These are phyloP conservation scores for Bungarus multicinctus DNA, from an alignment of 2,113 vertebrate species.

Conservation along the genomic window DNA sequence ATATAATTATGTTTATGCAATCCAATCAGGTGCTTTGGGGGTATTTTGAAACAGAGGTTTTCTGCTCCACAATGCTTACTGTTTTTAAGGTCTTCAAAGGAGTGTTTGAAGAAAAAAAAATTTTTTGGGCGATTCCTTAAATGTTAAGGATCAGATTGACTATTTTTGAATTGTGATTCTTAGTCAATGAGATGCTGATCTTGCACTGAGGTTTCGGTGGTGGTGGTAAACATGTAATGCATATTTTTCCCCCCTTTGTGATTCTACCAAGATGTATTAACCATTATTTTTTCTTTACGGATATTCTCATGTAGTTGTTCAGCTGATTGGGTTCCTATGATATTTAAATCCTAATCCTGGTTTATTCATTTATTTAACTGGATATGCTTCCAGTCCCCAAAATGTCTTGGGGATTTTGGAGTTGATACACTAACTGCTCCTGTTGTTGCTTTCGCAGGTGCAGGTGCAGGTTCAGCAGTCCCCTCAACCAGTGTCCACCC, in stretches of 20 bases:
- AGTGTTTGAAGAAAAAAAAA: background rate
- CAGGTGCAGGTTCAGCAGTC: constrained; percentile 84
- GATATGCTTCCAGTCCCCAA: background rate
- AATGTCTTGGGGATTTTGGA: fast-evolving
- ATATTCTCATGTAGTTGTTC: background rate
- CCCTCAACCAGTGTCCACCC: constrained; percentile 77
- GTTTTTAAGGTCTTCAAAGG: background rate
- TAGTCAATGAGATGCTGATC: background rate
- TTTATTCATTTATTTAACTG: background rate
- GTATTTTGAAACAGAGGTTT: background rate
- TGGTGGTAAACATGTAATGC: background rate
- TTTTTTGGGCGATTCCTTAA: background rate
- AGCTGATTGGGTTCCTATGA: background rate
- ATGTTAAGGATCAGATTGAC: background rate
- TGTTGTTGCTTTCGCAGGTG: constrained; percentile 66
- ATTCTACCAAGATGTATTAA: background rate
- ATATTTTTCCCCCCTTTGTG: no score
- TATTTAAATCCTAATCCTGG: background rate
- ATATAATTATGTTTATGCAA: background rate
- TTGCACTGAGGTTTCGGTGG: background rate
- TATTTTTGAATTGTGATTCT: background rate
- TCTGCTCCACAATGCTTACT: background rate
- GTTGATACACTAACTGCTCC: constrained; percentile 42
- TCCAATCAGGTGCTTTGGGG: background rate
- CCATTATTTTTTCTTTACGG: background rate